phyloP scores from a whole-genome alignment of 2,888 invertebrate genomes.

The Ectemnius cavifrons region DNA sequence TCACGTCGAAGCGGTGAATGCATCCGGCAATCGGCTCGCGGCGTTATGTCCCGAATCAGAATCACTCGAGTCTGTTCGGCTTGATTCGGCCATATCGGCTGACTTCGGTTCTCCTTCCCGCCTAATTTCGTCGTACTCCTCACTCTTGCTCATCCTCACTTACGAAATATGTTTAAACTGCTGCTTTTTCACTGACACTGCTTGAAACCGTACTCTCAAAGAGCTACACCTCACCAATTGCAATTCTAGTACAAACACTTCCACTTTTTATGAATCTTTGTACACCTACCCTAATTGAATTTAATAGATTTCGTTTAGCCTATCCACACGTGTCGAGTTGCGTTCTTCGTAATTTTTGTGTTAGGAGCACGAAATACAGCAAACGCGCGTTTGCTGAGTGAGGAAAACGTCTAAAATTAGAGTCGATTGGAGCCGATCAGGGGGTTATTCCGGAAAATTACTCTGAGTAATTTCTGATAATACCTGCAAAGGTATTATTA shows the following conservation, averaged over 20 bases:
- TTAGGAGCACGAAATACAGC: no score
- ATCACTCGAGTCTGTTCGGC: background rate
- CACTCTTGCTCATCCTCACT: background rate
- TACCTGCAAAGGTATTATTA: no score
- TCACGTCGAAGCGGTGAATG: conserved; percentile 33
- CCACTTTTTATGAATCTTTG: no score
- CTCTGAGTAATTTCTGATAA: background rate
- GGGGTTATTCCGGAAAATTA: background rate
- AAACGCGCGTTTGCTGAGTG: no score
- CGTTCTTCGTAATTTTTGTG: no score
- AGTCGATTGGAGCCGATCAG: background rate
- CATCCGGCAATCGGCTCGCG: conserved; percentile 16
- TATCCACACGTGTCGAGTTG: no score
- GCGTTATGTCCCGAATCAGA: background rate
- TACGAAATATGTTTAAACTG: background rate
- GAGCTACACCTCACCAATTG: no score
- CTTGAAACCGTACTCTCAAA: background rate
- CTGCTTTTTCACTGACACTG: background rate
- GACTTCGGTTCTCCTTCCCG: background rate
- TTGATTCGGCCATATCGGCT: background rate
- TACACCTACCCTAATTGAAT: no score
- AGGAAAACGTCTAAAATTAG: conserved; percentile 1
- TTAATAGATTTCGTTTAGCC: no score
- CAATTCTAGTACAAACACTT: no score
- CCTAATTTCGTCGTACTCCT: background rate